These are phyloP conservation scores for Bombyx mandarina DNA, from an alignment of 1,140 invertebrate genomes.

Conservation along the genomic window DNA sequence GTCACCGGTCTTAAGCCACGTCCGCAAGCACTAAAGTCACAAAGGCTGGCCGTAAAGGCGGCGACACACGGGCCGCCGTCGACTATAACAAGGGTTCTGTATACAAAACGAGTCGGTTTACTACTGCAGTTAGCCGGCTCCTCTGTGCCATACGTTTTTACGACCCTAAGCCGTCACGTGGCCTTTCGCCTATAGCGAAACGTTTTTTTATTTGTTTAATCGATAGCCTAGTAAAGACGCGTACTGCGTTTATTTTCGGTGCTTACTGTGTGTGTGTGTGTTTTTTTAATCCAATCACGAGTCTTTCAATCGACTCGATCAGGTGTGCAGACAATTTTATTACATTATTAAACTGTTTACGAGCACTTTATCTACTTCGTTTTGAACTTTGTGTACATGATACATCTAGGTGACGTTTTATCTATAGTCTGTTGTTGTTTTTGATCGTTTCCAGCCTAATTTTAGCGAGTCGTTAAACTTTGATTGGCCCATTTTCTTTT, in stretches of 20 bases:
- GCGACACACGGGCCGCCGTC: conserved; percentile 51
- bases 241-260: conserved; percentile 50
- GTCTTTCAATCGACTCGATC: conserved; percentile 47
- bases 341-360: conserved; percentile 60
- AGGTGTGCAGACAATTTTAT: conserved; percentile 63
- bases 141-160: conserved; percentile 67
- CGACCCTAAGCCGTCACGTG: conserved; percentile 57
- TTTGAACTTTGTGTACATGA: conserved; percentile 44
- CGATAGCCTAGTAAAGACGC: conserved; percentile 62
- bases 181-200: conserved; percentile 63
- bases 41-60: conserved; percentile 57
- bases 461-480: conserved; percentile 14
- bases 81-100: conserved; percentile 61
- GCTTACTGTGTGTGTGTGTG: conserved; percentile 24
- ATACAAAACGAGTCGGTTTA: conserved; percentile 64
- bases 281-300: conserved; percentile 41
- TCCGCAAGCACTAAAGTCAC: conserved; percentile 49
- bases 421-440: conserved; percentile 45
- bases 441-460: conserved; percentile 16
- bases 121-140: conserved; percentile 61
- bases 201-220: conserved; percentile 67
- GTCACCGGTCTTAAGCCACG: conserved; percentile 29
- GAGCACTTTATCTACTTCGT: conserved; percentile 61
- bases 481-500: conserved; percentile 30
- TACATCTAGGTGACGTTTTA: conserved; percentile 38